Evolutionary conservation across 2,888 invertebrate genomes (phyloP), one percentile per base, ranked within the genome.

Genomic region (Caenorhabditis sp.): DNA sequence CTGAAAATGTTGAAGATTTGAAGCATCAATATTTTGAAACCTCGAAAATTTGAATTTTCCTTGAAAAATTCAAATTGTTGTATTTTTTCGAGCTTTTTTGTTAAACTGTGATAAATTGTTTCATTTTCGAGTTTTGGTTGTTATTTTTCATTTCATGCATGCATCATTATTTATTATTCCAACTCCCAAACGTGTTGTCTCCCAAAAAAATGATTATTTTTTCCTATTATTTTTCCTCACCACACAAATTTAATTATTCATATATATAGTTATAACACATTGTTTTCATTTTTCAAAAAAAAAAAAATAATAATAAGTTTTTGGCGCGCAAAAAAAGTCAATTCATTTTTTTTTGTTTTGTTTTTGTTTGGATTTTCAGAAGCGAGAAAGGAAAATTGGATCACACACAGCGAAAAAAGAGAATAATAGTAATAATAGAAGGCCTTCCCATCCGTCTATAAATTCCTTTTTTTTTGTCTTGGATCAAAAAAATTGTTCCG

Each of bases 1-100:
- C 62, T 17, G 43, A 31, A 17, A 31, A 57, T 38, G 20, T 14
- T 23, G 49, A 57, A 10, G 21, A 61, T 43, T 26, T 50, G n/a
- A 61, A 61, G 17, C 3, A 7, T n/a, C n/a, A 59, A 59, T 59
- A 49, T 23, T 59, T 59, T 17, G 27, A 38, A 23, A 21, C 23
- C 25, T 38, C 31, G 7, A 58, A 38, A 8, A 7, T 43, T 17
- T 43, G 43, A 43, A 31, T 31, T 7, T 31, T 31, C 5, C 10
- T 31, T 31, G 27, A 5, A 56, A 17, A 26, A 56, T 56, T 53
- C 21, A 36, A 8, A 36, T 8, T 36, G 5, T 36, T 36, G 5
- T 36, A 8, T 36, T 5, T 36, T 5, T 5, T 12, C 21, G 25
- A 23, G 8, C 25, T 53, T 53, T 53, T 53, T 53, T 53, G 53